Conservation (phyloP, 2,797 vertebrate species). For the Lepus townsendii region DNA sequence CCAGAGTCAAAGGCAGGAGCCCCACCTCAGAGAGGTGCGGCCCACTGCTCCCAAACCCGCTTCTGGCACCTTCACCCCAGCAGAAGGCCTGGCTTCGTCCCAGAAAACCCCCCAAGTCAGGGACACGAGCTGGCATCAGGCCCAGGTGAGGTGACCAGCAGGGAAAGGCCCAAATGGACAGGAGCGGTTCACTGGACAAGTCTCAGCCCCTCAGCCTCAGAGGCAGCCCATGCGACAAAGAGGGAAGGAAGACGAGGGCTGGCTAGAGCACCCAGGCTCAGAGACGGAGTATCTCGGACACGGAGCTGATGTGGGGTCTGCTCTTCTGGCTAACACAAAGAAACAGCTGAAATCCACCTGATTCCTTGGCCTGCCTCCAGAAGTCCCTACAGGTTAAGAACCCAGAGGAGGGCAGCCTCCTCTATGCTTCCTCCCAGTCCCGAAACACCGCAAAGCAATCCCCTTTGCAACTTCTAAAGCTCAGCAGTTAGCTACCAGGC, state of each 20-base stretch:
- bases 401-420: background rate
- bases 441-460: background rate
- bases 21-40: background rate
- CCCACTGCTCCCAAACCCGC: background rate
- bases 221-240: background rate
- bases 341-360: background rate
- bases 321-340: background rate
- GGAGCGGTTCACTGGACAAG: background rate
- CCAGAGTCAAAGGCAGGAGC: background rate
- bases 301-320: background rate
- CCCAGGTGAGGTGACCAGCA: background rate
- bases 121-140: background rate
- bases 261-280: background rate
- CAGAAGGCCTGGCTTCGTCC: background rate
- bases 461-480: background rate
- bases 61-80: background rate
- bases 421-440: background rate
- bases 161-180: background rate
- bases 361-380: background rate
- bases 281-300: background rate
- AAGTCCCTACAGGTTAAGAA: background rate
- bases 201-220: constrained; percentile 16
- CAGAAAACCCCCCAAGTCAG: background rate
- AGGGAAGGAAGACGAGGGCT: background rate
- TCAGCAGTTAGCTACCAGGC: background rate